phyloP scores from a whole-genome alignment of 1,140 invertebrate species.

The Proales similis region DNA sequence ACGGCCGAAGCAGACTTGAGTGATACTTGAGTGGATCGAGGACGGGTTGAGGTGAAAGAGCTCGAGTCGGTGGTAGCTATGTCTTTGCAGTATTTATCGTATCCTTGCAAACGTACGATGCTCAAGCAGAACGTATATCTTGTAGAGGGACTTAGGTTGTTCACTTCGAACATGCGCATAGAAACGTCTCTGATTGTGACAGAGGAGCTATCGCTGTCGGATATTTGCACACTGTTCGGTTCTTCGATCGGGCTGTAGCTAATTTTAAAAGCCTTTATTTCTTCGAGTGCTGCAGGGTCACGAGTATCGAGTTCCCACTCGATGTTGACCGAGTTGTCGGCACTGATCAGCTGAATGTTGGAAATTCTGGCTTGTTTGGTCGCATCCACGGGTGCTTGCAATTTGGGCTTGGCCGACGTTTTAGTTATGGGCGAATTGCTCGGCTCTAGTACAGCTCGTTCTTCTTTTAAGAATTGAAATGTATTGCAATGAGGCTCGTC shows the following conservation, averaged over 20 bases:
- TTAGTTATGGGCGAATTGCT: too few species aligned
- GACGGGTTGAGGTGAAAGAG: too few species aligned
- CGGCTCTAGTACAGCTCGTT: too few species aligned
- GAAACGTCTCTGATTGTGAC: slow-evolving; percentile 16
- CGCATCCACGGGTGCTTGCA: too few species aligned
- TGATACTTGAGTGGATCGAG: too few species aligned
- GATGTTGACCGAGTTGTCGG: background rate
- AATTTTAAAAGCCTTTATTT: slow-evolving; percentile 19
- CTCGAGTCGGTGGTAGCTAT: too few species aligned
- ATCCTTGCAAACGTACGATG: slow-evolving; percentile 17
- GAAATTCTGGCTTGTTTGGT: slow-evolving; percentile 7
- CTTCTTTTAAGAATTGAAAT: too few species aligned
- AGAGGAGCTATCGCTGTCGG: too few species aligned
- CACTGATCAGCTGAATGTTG: slow-evolving; percentile 1
- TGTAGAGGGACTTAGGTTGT: slow-evolving; percentile 14
- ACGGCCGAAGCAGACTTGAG: too few species aligned
- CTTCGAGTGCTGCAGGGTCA: too few species aligned
- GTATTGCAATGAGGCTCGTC: too few species aligned
- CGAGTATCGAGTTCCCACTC: slow-evolving; percentile 5
- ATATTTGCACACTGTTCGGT: background rate
- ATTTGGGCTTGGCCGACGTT: too few species aligned
- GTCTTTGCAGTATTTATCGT: slow-evolving; percentile 37
- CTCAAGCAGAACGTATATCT: slow-evolving; percentile 30
- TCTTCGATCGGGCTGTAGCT: slow-evolving; percentile 6
- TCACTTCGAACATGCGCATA: slow-evolving; percentile 15